Conservation (phyloP, 2,113 vertebrate genomes). For the Chroicocephalus ridibundus region DNA sequence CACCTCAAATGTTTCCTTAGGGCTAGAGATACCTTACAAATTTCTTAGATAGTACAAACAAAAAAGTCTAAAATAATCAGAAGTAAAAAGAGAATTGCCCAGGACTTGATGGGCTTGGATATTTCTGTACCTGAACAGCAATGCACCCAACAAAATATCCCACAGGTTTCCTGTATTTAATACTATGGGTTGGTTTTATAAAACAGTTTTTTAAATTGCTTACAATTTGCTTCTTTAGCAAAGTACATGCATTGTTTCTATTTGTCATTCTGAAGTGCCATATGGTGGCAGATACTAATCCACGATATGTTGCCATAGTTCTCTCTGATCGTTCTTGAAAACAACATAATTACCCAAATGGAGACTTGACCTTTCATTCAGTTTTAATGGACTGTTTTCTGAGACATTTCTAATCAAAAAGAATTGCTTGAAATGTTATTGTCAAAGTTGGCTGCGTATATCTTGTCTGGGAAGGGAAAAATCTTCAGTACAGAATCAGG, state of each 20-base stretch:
- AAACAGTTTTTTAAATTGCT: not conserved
- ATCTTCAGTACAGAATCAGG: not conserved
- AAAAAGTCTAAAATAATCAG: not conserved
- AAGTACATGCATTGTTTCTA: conserved; percentile 3
- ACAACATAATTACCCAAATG: conserved; percentile 53
- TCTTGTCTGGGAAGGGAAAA: not conserved
- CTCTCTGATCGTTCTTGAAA: conserved; percentile 43
- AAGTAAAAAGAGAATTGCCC: not conserved
- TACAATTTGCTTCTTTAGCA: not conserved
- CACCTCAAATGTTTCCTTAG: not conserved
- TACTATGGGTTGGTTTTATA: not conserved
- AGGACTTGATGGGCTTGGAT: not conserved
- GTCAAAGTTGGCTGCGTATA: not conserved
- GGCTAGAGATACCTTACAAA: not conserved
- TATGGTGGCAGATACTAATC: conserved; percentile 58
- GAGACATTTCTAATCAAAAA: conserved; percentile 3
- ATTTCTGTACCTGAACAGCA: not conserved
- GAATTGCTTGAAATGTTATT: not conserved
- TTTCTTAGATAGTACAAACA: not conserved
- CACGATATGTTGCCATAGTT: conserved; percentile 26
- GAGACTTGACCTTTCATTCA: conserved; percentile 57
- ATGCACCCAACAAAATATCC: not conserved
- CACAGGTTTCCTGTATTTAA: not conserved
- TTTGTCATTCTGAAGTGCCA: conserved; percentile 53
- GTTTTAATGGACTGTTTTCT: conserved; percentile 37